Evolutionary conservation across 2,888 invertebrate species (phyloP).

Genomic region (Congeria kusceri): DNA sequence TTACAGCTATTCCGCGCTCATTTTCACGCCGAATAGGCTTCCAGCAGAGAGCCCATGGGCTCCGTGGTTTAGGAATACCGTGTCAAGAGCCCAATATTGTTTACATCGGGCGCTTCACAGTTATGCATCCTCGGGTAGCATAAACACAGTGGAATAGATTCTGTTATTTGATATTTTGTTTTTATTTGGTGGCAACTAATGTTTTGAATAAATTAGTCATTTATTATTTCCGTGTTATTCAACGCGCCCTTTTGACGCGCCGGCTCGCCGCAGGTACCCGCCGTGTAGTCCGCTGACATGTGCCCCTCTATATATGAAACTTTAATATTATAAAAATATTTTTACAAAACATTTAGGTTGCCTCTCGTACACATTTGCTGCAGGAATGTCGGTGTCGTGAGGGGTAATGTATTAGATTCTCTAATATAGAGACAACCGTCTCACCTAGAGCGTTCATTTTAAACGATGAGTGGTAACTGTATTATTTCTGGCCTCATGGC

Average conservation of each 20-base stretch:
- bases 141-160: conserved; percentile 24
- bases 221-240: conserved; percentile 33
- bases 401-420: too few relatives aligned
- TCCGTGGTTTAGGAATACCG: conserved; percentile 57
- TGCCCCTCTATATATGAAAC: too few relatives aligned
- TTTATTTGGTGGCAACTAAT: conserved; percentile 25
- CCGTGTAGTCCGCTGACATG: too few relatives aligned
- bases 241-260: conserved; percentile 16
- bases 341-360: too few relatives aligned
- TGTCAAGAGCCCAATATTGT: conserved; percentile 61
- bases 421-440: too few relatives aligned
- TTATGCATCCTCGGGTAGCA: conserved; percentile 38
- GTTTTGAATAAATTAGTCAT: conserved; percentile 51
- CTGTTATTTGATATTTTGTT: conserved; percentile 30
- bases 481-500: too few relatives aligned
- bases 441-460: too few relatives aligned
- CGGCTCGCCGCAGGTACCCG: too few relatives aligned
- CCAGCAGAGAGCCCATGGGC: conserved; percentile 62
- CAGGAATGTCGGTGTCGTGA: too few relatives aligned
- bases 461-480: too few relatives aligned
- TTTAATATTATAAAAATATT: too few relatives aligned
- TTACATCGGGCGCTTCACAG: conserved; percentile 53
- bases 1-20: conserved; percentile 33
- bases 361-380: too few relatives aligned
- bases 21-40: conserved; percentile 34